Conservation (phyloP, 2,888 invertebrate species). For the Thymelicus sylvestris region DNA sequence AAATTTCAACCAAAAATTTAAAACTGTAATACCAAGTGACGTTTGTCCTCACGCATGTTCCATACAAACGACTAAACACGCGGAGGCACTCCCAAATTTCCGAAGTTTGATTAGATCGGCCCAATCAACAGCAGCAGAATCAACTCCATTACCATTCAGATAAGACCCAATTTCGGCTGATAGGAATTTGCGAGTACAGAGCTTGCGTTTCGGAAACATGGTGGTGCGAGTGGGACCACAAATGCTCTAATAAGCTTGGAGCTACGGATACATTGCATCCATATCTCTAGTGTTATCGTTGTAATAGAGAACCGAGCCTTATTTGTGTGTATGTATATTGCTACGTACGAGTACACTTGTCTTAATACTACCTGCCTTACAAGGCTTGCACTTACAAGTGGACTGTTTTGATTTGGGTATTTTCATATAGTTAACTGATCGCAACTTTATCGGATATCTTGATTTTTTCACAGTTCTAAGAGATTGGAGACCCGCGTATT, state of each 20-base stretch:
- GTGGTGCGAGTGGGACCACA: slow-evolving; percentile 14
- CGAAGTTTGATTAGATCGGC: slow-evolving; percentile 32
- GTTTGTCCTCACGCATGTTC: slow-evolving; percentile 28
- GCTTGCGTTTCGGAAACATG: slow-evolving; percentile 18
- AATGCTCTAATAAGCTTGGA: slow-evolving; percentile 19
- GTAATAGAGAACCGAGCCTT: slow-evolving; percentile 11
- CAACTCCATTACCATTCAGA: slow-evolving; percentile 11
- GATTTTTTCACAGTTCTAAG: too few relatives aligned
- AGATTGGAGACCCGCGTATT: too few relatives aligned
- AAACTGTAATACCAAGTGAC: slow-evolving; percentile 13
- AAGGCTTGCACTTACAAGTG: too few relatives aligned
- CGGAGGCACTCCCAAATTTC: slow-evolving; percentile 16
- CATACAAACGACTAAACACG: slow-evolving; percentile 16
- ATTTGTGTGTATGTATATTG: background rate
- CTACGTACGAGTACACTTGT: background rate
- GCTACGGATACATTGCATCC: slow-evolving; percentile 12
- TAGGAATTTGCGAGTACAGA: slow-evolving; percentile 1
- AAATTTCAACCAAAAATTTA: background rate
- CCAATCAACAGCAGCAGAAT: slow-evolving; percentile 10
- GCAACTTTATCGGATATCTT: too few relatives aligned
- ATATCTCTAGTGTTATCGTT: slow-evolving; percentile 18
- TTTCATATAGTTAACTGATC: too few relatives aligned
- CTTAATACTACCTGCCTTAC: too few relatives aligned
- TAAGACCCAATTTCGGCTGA: slow-evolving; percentile 21
- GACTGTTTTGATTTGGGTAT: too few relatives aligned